These are phyloP conservation scores for Melolontha melolontha DNA, from an alignment of 2,888 invertebrate species.

Conservation along the genomic window DNA sequence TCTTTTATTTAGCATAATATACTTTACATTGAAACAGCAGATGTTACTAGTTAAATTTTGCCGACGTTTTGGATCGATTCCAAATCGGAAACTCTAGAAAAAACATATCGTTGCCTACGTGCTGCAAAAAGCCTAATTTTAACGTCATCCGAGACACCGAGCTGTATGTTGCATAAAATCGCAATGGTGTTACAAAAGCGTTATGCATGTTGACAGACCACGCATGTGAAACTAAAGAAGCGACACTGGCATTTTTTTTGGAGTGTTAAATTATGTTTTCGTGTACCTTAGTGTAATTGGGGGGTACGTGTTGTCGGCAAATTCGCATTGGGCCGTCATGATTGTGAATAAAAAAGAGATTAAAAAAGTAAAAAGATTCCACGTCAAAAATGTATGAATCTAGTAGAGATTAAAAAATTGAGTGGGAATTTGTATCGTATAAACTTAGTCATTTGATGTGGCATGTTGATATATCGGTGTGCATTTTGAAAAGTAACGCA, in stretches of 20 bases:
- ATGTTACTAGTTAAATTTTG: constrained; percentile 34
- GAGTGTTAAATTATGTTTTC: constrained; percentile 36
- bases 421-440: constrained; percentile 13
- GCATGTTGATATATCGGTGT: constrained; percentile 8
- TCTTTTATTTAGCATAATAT: constrained; percentile 20
- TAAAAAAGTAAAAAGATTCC: constrained; percentile 6
- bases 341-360: constrained; percentile 42
- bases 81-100: constrained; percentile 41
- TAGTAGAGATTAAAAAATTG: constrained; percentile 8
- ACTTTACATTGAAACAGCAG: constrained; percentile 32
- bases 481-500: constrained; percentile 23
- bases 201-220: constrained; percentile 14
- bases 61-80: constrained; percentile 25
- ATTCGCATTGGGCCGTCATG: constrained; percentile 28
- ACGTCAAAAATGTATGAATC: not conserved
- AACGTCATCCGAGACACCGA: constrained; percentile 19
- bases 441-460: constrained; percentile 24
- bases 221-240: constrained; percentile 3
- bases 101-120: constrained; percentile 32
- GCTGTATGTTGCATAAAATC: constrained; percentile 28
- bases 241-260: constrained; percentile 22
- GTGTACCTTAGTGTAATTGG: constrained; percentile 64
- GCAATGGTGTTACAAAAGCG: constrained; percentile 33
- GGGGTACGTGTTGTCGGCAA: constrained; percentile 66
- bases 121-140: constrained; percentile 34